Conservation (phyloP, 37 sponge, comb jelly and placozoan species). For the Haliclona indistincta region DNA sequence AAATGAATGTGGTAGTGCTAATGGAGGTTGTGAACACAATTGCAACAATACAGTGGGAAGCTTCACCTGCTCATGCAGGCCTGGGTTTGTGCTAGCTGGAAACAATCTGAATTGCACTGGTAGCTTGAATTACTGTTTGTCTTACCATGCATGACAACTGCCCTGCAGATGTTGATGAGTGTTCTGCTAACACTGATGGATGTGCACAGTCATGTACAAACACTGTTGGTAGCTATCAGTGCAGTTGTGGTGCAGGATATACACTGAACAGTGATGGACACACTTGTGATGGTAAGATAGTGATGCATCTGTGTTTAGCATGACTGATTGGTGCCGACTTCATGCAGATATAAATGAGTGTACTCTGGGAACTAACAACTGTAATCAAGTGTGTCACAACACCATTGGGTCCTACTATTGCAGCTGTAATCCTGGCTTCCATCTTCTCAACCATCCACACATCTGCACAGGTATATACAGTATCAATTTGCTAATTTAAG, state of each 20-base stretch:
- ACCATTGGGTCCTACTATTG: no score
- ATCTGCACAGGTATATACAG: conserved; percentile 16
- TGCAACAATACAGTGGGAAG: conserved; percentile 42
- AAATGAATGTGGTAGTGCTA: conserved; percentile 38
- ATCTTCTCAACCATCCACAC: conserved; percentile 13
- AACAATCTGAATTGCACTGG: conserved; percentile 29
- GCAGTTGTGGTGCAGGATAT: not conserved
- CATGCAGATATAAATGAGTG: conserved; percentile 51
- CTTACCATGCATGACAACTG: no score
- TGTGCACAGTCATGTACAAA: not conserved
- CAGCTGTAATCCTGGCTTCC: conserved; percentile 37
- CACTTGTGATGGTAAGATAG: not conserved
- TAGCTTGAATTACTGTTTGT: no score
- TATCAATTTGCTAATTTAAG: not conserved
- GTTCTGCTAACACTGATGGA: not conserved
- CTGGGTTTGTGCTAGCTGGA: conserved; percentile 18
- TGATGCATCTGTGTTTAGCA: not conserved
- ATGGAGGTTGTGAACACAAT: conserved; percentile 43
- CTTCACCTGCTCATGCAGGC: conserved; percentile 35
- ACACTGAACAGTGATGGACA: not conserved
- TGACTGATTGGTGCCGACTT: not conserved
- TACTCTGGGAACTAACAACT: not conserved
- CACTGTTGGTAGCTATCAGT: not conserved
- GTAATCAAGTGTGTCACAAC: no score
- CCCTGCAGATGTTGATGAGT: conserved; percentile 6